Evolutionary conservation across 37 sponge, comb jelly and placozoan genomes (phyloP).

Genomic region (Beroe ovata): DNA sequence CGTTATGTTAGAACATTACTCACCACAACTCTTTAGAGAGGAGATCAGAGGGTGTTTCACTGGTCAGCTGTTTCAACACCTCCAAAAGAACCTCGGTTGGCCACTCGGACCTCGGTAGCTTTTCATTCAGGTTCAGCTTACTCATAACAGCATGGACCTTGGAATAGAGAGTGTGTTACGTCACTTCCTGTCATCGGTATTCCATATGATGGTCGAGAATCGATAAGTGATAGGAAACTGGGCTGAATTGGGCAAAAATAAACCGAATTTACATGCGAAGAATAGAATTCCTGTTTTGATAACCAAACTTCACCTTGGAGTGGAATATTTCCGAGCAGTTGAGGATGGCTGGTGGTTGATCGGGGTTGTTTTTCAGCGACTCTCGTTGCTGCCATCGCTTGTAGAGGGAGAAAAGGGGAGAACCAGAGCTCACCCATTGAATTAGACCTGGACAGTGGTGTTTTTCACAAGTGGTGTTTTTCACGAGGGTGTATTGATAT

Average conservation of each 20-base stretch:
- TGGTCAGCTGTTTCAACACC: constrained; percentile 84
- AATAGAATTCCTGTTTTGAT: no score
- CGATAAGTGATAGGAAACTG: no score
- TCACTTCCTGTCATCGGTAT: no score
- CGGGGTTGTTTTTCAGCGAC: constrained; percentile 73
- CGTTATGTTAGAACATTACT: not conserved
- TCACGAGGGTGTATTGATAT: no score
- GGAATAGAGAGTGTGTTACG: no score
- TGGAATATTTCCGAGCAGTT: constrained; percentile 62
- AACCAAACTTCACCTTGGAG: constrained; percentile 60
- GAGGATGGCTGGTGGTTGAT: constrained; percentile 45
- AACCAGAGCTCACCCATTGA: constrained; percentile 93
- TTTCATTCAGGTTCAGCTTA: constrained; percentile 47
- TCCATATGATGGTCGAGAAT: no score
- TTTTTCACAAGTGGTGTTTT: no score
- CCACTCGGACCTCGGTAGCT: constrained; percentile 84
- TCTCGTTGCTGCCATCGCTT: constrained; percentile 98
- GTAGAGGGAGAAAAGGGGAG: constrained; percentile 95
- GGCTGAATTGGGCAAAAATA: no score
- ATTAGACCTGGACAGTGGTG: constrained; percentile 79
- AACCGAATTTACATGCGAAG: no score
- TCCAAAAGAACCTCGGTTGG: constrained; percentile 79
- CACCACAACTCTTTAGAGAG: constrained; percentile 74
- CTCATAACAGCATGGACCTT: constrained; percentile 54
- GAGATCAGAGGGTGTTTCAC: constrained; percentile 88